Conservation (phyloP, 2,113 vertebrate species). For the Chitala chitala region DNA sequence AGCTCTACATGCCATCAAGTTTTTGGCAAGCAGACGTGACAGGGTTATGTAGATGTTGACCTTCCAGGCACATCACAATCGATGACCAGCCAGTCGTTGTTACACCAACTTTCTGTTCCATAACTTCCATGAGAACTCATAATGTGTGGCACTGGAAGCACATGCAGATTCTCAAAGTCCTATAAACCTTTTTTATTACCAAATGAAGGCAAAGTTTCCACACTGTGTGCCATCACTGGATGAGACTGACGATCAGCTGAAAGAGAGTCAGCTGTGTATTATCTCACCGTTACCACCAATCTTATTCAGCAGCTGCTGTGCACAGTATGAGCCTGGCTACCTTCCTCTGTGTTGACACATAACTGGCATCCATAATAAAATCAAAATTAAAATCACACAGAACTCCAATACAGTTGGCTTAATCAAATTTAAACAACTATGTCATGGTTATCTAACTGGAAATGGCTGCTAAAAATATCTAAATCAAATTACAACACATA, state of each 20-base stretch:
- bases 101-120: background rate
- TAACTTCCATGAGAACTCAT: conserved; percentile 8
- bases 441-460: background rate
- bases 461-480: background rate
- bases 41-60: background rate
- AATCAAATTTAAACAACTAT: background rate
- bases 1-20: background rate
- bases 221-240: background rate
- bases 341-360: background rate
- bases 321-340: background rate
- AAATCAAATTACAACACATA: background rate
- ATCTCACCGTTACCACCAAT: background rate
- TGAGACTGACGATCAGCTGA: background rate
- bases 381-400: too few species aligned
- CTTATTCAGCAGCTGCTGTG: background rate
- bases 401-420: background rate
- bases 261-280: background rate
- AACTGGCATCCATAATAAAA: background rate
- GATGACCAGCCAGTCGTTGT: background rate
- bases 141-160: background rate
- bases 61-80: background rate
- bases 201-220: conserved; percentile 10
- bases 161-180: background rate
- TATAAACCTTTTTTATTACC: background rate
- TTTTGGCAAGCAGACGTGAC: background rate